Evolutionary conservation across 2,797 vertebrate species (phyloP).

Genomic region (Setipinna tenuifilis): DNA sequence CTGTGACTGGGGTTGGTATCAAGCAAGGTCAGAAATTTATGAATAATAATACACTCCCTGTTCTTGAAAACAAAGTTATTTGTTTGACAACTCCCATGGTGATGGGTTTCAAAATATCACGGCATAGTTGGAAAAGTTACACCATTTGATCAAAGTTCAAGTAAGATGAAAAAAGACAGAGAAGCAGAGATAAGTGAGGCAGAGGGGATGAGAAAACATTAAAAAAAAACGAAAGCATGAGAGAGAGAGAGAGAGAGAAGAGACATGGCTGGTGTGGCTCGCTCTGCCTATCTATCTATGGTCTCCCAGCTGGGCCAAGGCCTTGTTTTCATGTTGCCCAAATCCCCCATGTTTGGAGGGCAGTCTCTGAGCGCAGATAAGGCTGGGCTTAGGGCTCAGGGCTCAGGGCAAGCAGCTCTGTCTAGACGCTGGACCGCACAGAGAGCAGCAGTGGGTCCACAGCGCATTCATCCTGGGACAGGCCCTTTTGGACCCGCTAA

Average conservation of each 20-base stretch:
- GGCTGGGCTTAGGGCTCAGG: conserved; percentile 37
- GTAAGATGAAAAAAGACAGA: background rate
- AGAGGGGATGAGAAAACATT: background rate
- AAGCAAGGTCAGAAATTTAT: background rate
- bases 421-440: conserved; percentile 38
- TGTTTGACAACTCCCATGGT: background rate
- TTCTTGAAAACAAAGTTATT: background rate
- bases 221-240: background rate
- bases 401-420: too few relatives aligned
- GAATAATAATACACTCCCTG: background rate
- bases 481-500: background rate
- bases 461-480: conserved; percentile 35
- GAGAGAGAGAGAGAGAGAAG: background rate
- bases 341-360: conserved; percentile 38
- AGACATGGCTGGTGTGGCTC: background rate
- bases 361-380: conserved; percentile 43
- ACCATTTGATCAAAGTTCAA: conserved; percentile 6
- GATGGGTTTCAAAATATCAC: background rate
- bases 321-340: conserved; percentile 35
- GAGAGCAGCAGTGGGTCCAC: conserved; percentile 21
- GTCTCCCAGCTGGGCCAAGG: background rate
- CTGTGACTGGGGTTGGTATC: background rate
- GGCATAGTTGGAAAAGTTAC: background rate
- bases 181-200: background rate
- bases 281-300: background rate